These are phyloP conservation scores for Amazona vittata DNA, from an alignment of 2,113 vertebrate species.

Conservation along the genomic window DNA sequence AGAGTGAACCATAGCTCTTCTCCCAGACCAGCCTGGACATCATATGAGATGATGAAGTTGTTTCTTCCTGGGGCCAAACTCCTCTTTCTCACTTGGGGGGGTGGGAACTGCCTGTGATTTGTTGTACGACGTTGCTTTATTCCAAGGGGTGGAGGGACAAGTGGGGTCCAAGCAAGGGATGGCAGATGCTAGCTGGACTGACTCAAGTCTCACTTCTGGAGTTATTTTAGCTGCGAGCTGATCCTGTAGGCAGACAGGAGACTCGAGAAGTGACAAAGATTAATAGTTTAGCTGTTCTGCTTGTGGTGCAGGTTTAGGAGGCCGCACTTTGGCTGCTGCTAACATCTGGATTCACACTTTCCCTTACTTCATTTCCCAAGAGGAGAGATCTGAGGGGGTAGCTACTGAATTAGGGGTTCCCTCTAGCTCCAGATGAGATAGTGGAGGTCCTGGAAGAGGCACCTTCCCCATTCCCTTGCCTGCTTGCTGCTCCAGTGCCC, in stretches of 20 bases:
- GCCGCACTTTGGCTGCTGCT: neutral
- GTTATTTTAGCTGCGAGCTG: neutral
- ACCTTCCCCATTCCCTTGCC: neutral
- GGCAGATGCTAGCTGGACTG: neutral
- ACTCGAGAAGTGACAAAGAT: neutral
- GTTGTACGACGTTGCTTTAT: neutral
- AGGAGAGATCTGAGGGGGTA: neutral
- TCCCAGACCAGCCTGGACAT: neutral
- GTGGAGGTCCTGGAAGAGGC: neutral
- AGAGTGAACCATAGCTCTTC: neutral
- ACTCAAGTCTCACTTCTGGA: slow-evolving; percentile 14
- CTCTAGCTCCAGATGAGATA: neutral
- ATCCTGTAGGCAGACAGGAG: slow-evolving; percentile 5
- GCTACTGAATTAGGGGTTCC: neutral
- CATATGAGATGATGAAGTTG: neutral
- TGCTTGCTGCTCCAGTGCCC: neutral
- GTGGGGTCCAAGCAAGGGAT: neutral
- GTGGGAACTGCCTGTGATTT: neutral
- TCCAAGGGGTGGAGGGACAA: neutral
- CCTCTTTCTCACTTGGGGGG: neutral
- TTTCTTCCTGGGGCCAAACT: slow-evolving; percentile 19
- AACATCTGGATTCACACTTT: slow-evolving; percentile 3
- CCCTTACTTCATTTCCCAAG: neutral
- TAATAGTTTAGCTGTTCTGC: neutral
- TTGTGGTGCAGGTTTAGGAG: neutral